Evolutionary conservation across 1,140 invertebrate genomes (phyloP), one percentile per base, ranked within the genome.

Genomic region (Drosophila tsacasi): DNA sequence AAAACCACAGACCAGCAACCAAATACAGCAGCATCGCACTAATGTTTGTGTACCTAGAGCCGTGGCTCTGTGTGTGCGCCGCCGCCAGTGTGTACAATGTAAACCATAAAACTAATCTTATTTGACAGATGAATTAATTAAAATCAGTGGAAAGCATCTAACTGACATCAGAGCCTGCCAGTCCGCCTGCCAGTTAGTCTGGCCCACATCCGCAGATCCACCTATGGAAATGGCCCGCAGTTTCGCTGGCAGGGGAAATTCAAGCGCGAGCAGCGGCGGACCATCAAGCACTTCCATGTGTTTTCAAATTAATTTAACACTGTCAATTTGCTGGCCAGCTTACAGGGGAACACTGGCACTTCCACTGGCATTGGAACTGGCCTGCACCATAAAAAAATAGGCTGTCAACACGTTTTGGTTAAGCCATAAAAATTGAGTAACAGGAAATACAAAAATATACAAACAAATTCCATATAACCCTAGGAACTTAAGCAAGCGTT

Each of bases 101-200:
- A 81, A 82, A 85, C 86, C 75, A 90, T 90, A 90, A 90, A 90
- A 90, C 85, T 90, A 90, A 90, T 90, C 86, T 90, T 82, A 90
- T 90, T 90, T 90, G 85, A 90, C 85, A 90, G 85, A 90, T 90
- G 85, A 90, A 90, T 90, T 90, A 90, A 90, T 90, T 90, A 90
- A 90, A 90, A 90, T 90, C 85, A 85, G 85, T 85, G 82, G 76
- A 91, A 90, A 83, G 85, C 85, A 90, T 85, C 85, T 91, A 81
- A 61, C 71, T 69, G 83, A 68, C 81, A 81, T 67, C 81, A 57
- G 59, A 39, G 78, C 21, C 72, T 42, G 72, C 47, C 73, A 60
- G 39, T 47, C 25, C 47, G 62, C 47, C 57, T 72, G 76, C 42
- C 74, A 62, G 64, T 39, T 61, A 60, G 60, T 57, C 58, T 67